Evolutionary conservation across 2,797 vertebrate species (phyloP).

Genomic region (Acanthopagrus latus): DNA sequence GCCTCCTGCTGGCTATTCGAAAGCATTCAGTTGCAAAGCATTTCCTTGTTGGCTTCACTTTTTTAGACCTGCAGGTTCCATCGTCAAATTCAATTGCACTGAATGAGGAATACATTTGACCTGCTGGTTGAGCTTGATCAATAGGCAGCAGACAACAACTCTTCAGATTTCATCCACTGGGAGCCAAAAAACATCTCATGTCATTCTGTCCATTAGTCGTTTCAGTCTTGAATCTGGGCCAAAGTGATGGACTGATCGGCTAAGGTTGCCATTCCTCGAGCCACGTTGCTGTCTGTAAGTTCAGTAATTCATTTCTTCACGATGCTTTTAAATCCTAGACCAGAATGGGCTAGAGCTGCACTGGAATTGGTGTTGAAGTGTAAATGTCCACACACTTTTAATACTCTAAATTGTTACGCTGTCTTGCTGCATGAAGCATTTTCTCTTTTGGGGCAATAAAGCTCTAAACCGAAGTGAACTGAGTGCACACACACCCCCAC

Average conservation of each 20-base stretch:
- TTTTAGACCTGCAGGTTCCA: too few species aligned
- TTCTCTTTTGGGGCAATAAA: background rate
- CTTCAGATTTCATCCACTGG: background rate
- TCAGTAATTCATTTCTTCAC: background rate
- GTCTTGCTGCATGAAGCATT: background rate
- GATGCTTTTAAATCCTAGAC: background rate
- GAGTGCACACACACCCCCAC: background rate
- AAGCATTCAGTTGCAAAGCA: too few species aligned
- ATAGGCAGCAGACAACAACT: conserved; percentile 4
- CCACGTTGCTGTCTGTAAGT: background rate
- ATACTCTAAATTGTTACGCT: background rate
- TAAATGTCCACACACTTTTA: background rate
- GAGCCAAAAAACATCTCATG: background rate
- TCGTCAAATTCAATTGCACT: too few species aligned
- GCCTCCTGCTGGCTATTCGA: too few species aligned
- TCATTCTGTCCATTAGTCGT: background rate
- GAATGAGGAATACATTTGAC: background rate
- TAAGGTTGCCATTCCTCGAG: background rate
- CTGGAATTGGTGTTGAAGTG: background rate
- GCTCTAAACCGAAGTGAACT: background rate
- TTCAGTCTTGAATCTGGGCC: conserved; percentile 1
- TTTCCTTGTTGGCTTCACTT: too few species aligned
- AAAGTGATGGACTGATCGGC: background rate
- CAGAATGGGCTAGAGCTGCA: background rate
- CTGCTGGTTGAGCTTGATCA: background rate